A percentile compares a stretch with the other conserved stretches of the same genome.
Evolutionary conservation across 2,888 invertebrate genomes (phyloP).

Genomic region (Protodeltote pygarga): DNA sequence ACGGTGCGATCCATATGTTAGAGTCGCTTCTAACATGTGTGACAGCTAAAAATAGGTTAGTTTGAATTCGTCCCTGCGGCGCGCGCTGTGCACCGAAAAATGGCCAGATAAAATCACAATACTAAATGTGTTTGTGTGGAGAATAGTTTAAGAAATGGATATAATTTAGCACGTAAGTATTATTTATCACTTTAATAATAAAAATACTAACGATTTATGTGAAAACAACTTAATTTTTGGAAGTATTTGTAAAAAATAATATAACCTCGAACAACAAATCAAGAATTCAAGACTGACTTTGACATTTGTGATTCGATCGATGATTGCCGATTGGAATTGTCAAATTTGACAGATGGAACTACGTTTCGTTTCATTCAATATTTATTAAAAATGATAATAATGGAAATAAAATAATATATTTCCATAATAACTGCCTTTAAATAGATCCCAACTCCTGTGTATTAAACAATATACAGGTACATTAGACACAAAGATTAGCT

Average conservation of each 20-base stretch:
- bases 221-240: too few relatives aligned
- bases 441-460: too few relatives aligned
- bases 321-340: slow-evolving; percentile 1
- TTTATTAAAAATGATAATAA: too few relatives aligned
- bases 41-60: slow-evolving; percentile 79
- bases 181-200: not conserved
- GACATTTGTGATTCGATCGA: too few relatives aligned
- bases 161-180: slow-evolving; percentile 40
- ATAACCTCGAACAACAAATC: not conserved
- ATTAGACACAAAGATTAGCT: too few relatives aligned
- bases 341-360: not conserved
- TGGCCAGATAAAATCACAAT: slow-evolving; percentile 48
- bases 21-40: slow-evolving; percentile 34
- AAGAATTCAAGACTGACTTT: too few relatives aligned
- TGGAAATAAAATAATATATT: too few relatives aligned
- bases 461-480: too few relatives aligned
- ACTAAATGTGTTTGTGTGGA: slow-evolving; percentile 23
- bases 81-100: slow-evolving; percentile 42
- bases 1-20: too few relatives aligned
- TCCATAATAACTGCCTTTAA: too few relatives aligned
- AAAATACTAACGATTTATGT: not conserved
- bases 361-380: too few relatives aligned
- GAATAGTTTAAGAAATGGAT: slow-evolving; percentile 37
- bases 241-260: slow-evolving; percentile 7
- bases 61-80: slow-evolving; percentile 42